Conservation (phyloP, 2,888 invertebrate species). For the Camponotus fellah region DNA sequence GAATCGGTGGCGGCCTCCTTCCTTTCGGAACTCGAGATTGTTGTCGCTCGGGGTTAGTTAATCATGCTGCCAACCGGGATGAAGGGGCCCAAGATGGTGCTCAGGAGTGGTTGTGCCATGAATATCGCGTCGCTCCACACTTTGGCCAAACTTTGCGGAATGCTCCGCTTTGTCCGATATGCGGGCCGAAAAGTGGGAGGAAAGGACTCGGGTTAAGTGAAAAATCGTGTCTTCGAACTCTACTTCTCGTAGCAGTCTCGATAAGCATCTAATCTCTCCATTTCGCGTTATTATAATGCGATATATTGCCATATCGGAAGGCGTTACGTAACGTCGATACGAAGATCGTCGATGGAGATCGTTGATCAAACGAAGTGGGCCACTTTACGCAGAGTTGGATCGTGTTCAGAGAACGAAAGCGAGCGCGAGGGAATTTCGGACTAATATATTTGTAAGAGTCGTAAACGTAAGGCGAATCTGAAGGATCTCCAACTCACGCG, state of each 20-base stretch:
- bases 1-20: conserved; percentile 54
- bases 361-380: conserved; percentile 38
- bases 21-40: conserved; percentile 61
- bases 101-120: conserved; percentile 31
- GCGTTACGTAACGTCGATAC: conserved; percentile 22
- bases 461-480: conserved; percentile 38
- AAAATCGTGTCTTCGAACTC: conserved; percentile 44
- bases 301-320: conserved; percentile 21
- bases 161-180: conserved; percentile 52
- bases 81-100: conserved; percentile 47
- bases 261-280: conserved; percentile 36
- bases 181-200: conserved; percentile 23
- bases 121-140: conserved; percentile 47
- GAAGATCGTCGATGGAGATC: neutral
- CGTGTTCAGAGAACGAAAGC: conserved; percentile 33
- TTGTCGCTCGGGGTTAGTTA: conserved; percentile 63
- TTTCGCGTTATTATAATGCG: conserved; percentile 42
- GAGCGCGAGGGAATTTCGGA: conserved; percentile 17
- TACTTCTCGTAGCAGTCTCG: neutral
- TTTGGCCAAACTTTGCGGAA: conserved; percentile 52
- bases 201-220: conserved; percentile 39
- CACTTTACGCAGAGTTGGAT: conserved; percentile 43
- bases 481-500: conserved; percentile 35
- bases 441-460: conserved; percentile 47
- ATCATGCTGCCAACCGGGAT: conserved; percentile 53